Evolutionary conservation across 2,113 vertebrate species (phyloP), one percentile per base, ranked within the genome.

Genomic region (Blennius ocellaris): DNA sequence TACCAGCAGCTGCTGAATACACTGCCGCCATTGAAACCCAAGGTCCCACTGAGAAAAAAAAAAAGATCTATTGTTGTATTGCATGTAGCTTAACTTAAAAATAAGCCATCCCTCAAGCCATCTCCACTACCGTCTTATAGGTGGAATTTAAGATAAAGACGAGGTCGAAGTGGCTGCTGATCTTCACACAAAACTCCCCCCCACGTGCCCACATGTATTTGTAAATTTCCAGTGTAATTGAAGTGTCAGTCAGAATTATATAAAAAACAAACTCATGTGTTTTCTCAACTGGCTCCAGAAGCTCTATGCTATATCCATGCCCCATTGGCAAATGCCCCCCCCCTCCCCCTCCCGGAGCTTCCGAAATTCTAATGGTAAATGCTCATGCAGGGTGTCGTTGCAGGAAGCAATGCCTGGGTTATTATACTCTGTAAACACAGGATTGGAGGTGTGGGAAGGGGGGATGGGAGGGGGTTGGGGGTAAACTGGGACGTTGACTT

Each of bases 1-100:
- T 71, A 85, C 81, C 82, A 90, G 71, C 82, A 90, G 80, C 89
- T 93, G 91, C 90, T 89, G 87, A 92, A 88, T 78, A 92, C 90
- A 91, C 92, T 92, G 92, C 89, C 92, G 87, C 81, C 82, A 82
- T 86, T 80, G 70, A 90, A 66, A 86, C 87, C 87, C 84, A 83
- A 87, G 90, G 84, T 89, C 78, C 84, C 74, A 65, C 66, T 76
- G 60, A 55, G 50, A 63, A 60, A 48, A 45, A 55, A 82, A 76
- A 64, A 87, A 86, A 49, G 53, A 51, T 69, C 54, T 57, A 82
- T 76, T 83, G 79, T 88, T 30, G 4, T 77, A 39, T n/a, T 82
- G 69, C 69, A 62, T 67, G 57, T 72, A 39, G 59, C 70, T 78
- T 65, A 47, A 57, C 63, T 80, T 80, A 85, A 84, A 87, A 51